Percentiles rank a stretch among this genome's conserved stretches.
phyloP scores from a whole-genome alignment of 1,140 invertebrate species.

The Rhyzopertha dominica region DNA sequence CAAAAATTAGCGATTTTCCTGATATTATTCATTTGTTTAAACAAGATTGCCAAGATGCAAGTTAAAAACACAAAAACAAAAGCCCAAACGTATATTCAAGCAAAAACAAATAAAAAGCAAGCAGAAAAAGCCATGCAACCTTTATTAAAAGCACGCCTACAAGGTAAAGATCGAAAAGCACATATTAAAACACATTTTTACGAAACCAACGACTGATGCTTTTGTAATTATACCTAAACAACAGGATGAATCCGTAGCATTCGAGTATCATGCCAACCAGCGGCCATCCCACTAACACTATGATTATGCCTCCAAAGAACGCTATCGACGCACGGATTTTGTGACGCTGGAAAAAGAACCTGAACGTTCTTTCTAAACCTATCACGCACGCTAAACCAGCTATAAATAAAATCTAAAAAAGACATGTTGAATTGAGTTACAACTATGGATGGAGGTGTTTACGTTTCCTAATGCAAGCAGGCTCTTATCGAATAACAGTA shows the following conservation, averaged over 20 bases:
- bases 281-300: conserved; percentile 95
- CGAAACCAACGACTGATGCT: background rate
- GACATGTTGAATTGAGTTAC: conserved; percentile 3
- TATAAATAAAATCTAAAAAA: conserved; percentile 88
- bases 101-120: conserved; percentile 11
- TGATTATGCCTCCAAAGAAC: conserved; percentile 91
- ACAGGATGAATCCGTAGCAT: conserved; percentile 77
- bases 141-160: too few relatives aligned
- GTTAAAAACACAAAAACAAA: too few relatives aligned
- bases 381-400: conserved; percentile 93
- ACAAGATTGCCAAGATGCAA: too few relatives aligned
- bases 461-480: conserved; percentile 98
- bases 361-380: conserved; percentile 89
- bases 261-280: conserved; percentile 95
- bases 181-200: background rate
- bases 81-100: too few relatives aligned
- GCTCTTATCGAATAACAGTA: conserved; percentile 96
- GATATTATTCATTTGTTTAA: background rate
- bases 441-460: conserved; percentile 46
- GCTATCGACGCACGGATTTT: conserved; percentile 88
- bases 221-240: conserved; percentile 61
- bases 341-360: conserved; percentile 97
- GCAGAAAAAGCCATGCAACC: too few relatives aligned
- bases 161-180: background rate
- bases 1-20: background rate